Base-by-base conservation (phyloP, 2,113 vertebrate species). In the Cercocebus atys region DNA sequence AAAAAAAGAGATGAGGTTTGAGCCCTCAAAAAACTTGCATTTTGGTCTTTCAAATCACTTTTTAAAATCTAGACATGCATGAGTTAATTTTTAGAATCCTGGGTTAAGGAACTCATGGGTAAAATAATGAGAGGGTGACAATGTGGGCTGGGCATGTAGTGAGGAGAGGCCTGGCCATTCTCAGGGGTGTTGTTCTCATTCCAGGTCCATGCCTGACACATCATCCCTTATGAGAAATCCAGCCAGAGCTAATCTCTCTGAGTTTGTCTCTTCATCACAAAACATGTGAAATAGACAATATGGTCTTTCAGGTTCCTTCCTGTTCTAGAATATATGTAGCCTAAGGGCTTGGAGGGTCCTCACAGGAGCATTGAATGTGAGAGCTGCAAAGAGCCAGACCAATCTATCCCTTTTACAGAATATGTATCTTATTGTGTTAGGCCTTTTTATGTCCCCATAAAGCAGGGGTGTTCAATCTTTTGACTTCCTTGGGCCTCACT, bases 31-130 rank as follows among this genome's bases (percentile, higher is more conserved):
- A 86, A 61, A 6, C 52, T 27, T 72, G 12, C 5, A 4, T 47
- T 93, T 96, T 40, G 27, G 38, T 83, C 23, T 96, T 93, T 50
- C 23, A 23, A 20, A 59, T 96, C 40, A 40, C 20, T 87, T 81
- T 79, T 61, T 40, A 14, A n/a, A 61, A n/a, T 70, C 35, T 80
- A 92, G 14, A 7, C 2, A 30, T 5, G 6, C 8, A 16, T 22
- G 83, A 40, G 10, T 57, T 89, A 30, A 14, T 40, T 93, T 92
- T 95, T 50, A 90, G 86, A 87, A 64, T 47, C 20, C 40, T 68
- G 66, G 3, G 27, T 35, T 68, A 72, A 79, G 12, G 30, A 91
- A 55, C 81, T 30, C 14, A 20, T 16, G 27, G 61, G 27, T 30
- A 50, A 50, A 89, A 47, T 23, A 18, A 81, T 61, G 64, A 95